A percentile compares a stretch with the other conserved stretches of the same genome.
phyloP scores from a whole-genome alignment of 2,797 vertebrate species.

The Moxostoma hubbsi region DNA sequence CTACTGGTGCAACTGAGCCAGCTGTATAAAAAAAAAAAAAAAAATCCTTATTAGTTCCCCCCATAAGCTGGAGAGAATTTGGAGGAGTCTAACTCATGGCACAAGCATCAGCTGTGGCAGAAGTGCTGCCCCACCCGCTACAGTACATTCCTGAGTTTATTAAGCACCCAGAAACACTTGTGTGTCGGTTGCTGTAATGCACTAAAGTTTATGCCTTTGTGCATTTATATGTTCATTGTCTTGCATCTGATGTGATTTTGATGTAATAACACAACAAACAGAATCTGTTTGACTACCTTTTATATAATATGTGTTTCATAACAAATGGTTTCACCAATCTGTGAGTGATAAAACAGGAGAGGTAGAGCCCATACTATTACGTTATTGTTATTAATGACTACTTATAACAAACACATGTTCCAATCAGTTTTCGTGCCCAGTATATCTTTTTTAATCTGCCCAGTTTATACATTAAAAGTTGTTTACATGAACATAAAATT shows the following conservation, averaged over 20 bases:
- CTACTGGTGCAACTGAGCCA: no score
- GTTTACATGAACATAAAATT: background rate
- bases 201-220: slow-evolving; percentile 21
- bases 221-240: slow-evolving; percentile 39
- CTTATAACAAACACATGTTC: background rate
- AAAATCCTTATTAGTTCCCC: no score
- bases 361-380: background rate
- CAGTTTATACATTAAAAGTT: background rate
- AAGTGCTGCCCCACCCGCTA: slow-evolving; percentile 41
- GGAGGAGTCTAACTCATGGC: slow-evolving; percentile 55
- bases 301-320: background rate
- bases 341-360: background rate
- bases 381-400: background rate
- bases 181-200: slow-evolving; percentile 71
- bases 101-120: slow-evolving; percentile 61
- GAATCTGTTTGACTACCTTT: no score
- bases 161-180: slow-evolving; percentile 78
- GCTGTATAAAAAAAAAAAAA: no score
- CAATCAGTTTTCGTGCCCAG: no score
- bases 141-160: slow-evolving; percentile 75
- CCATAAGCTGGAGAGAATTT: slow-evolving; percentile 18
- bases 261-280: background rate
- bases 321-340: background rate
- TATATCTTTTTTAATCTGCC: background rate
- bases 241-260: background rate